Conservation (phyloP, 2,888 invertebrate genomes). For the Macaria liturata region DNA sequence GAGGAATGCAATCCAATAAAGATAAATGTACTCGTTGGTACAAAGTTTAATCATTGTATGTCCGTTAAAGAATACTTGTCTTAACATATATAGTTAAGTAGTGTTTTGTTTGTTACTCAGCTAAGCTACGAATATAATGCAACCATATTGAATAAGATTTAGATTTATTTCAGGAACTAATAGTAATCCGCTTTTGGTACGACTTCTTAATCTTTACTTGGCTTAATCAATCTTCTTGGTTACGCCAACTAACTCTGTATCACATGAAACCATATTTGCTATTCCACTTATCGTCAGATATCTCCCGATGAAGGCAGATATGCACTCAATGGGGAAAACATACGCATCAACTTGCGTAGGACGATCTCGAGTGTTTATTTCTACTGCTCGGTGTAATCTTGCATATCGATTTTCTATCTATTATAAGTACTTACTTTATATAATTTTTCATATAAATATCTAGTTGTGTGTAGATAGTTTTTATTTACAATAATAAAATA, state of each 20-base stretch:
- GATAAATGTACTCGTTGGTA: conserved; percentile 41
- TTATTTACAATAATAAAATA: no score
- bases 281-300: conserved; percentile 21
- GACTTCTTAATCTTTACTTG: no score
- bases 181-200: no score
- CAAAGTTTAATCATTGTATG: no score
- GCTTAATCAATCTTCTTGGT: not conserved
- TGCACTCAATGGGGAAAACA: conserved; percentile 25
- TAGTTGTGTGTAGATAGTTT: no score
- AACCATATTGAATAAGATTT: no score
- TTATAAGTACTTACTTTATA: not conserved
- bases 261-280: conserved; percentile 29
- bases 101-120: no score
- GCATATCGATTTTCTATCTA: conserved; percentile 5
- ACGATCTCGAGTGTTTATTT: conserved; percentile 30
- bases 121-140: no score
- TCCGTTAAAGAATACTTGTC: no score
- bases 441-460: no score
- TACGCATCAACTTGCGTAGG: conserved; percentile 26
- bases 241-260: not conserved
- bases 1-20: conserved; percentile 20
- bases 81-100: no score
- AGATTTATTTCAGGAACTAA: no score
- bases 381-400: not conserved
- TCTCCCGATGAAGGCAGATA: conserved; percentile 26